Evolutionary conservation across 1,140 invertebrate genomes (phyloP).

Genomic region (Macrobrachium nipponense): DNA sequence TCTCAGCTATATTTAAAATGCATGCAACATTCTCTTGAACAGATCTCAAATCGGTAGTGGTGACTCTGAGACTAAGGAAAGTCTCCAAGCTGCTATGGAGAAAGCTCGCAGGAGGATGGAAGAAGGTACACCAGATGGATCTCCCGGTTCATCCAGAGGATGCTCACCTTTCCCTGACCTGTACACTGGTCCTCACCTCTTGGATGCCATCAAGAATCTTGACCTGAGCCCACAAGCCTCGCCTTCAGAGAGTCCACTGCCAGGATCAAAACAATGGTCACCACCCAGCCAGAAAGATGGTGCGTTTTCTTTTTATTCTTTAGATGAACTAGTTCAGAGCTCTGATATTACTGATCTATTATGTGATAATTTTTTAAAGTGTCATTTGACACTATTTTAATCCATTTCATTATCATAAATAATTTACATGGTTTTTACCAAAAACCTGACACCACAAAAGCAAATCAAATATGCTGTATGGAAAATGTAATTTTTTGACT

Average conservation of each 20-base stretch:
- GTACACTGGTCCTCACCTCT: conserved; percentile 62
- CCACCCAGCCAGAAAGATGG: conserved; percentile 18
- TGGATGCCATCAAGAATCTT: conserved; percentile 62
- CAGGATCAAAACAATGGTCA: conserved; percentile 17
- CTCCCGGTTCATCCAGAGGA: conserved; percentile 62
- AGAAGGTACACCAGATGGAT: conserved; percentile 60
- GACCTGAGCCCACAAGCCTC: conserved; percentile 60
- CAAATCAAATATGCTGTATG: no score
- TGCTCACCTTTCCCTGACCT: conserved; percentile 62
- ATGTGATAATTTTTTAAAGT: not conserved
- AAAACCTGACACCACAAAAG: no score
- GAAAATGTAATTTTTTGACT: no score
- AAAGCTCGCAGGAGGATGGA: conserved; percentile 72
- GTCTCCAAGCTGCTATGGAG: conserved; percentile 81
- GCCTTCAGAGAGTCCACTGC: conserved; percentile 49
- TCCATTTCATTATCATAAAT: no score
- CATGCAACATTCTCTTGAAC: not conserved
- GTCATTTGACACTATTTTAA: no score
- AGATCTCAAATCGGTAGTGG: conserved; percentile 72
- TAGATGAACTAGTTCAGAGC: not conserved
- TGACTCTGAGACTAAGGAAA: conserved; percentile 79
- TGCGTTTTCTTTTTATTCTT: not conserved
- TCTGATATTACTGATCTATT: conserved; percentile 33
- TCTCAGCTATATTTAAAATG: no score
- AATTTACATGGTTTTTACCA: no score